Percentiles rank a stretch among this genome's conserved stretches.
phyloP scores from a whole-genome alignment of 2,797 vertebrate species.

The Coregonus ussuriensis region DNA sequence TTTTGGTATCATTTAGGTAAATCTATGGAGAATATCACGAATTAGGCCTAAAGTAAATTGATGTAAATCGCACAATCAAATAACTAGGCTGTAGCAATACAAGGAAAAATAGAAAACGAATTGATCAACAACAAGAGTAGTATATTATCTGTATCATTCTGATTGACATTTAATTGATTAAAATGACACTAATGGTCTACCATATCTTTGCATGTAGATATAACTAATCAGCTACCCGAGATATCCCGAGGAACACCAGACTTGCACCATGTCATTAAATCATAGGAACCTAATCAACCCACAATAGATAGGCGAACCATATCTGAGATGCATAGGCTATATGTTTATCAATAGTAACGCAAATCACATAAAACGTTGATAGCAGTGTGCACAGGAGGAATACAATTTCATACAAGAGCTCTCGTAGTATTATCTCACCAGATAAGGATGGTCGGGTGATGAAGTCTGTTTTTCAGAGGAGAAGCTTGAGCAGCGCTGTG shows the following conservation, averaged over 20 bases:
- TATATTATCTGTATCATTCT: constrained; percentile 12
- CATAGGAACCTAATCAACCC: constrained; percentile 55
- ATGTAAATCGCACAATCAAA: not conserved
- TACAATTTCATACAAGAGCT: constrained; percentile 61
- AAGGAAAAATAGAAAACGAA: not conserved
- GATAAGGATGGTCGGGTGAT: constrained; percentile 76
- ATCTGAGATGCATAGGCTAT: constrained; percentile 30
- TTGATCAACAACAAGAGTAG: not conserved
- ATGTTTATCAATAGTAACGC: constrained; percentile 63
- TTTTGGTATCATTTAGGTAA: not conserved
- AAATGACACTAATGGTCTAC: constrained; percentile 47
- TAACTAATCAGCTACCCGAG: constrained; percentile 46
- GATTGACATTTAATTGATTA: constrained; percentile 34
- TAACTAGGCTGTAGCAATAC: too few relatives aligned
- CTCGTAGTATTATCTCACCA: constrained; percentile 76
- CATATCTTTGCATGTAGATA: constrained; percentile 45
- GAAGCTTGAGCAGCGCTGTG: constrained; percentile 36
- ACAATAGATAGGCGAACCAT: constrained; percentile 48
- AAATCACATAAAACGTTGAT: constrained; percentile 71
- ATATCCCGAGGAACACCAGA: constrained; percentile 36
- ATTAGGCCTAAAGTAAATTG: not conserved
- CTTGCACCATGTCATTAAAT: constrained; percentile 41
- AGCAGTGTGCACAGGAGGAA: constrained; percentile 50
- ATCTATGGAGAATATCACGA: not conserved
- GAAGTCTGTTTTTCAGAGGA: constrained; percentile 59